A percentile compares a stretch with the other conserved stretches of the same genome.
Conservation (phyloP, 2,797 vertebrate genomes). For the Cirrhinus mrigala region DNA sequence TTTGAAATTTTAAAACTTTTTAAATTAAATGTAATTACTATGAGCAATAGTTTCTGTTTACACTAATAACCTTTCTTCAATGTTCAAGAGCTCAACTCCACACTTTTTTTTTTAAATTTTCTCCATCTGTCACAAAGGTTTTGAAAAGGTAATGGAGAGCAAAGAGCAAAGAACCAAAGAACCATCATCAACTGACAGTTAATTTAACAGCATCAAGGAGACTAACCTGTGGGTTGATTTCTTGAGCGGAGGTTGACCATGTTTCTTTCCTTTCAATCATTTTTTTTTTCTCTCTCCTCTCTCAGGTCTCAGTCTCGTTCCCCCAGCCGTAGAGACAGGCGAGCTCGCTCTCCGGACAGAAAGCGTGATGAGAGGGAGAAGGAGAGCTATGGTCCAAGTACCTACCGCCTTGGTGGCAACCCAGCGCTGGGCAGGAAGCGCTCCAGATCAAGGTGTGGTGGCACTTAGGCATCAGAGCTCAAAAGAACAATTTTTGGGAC, state of each 20-base stretch:
- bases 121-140: neutral
- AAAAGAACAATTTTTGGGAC: neutral
- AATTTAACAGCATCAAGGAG: neutral
- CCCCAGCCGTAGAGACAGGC: slow-evolving; percentile 84
- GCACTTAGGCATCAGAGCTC: neutral
- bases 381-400: slow-evolving; percentile 77
- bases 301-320: slow-evolving; percentile 85
- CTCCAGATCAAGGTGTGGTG: slow-evolving; percentile 86
- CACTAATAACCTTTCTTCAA: neutral
- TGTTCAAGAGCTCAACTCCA: neutral
- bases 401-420: slow-evolving; percentile 85
- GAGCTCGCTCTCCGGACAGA: slow-evolving; percentile 81
- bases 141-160: neutral
- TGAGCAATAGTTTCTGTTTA: neutral
- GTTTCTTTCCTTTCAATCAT: neutral
- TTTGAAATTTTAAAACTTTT: neutral
- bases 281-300: slow-evolving; percentile 46
- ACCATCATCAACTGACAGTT: neutral
- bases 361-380: slow-evolving; percentile 82
- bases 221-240: neutral
- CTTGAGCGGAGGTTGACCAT: neutral
- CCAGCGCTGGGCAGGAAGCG: slow-evolving; percentile 82
- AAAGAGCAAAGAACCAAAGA: neutral
- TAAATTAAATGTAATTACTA: neutral
- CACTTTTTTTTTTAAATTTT: neutral